These are phyloP conservation scores for Xestia c-nigrum DNA, from an alignment of 2,888 invertebrate species.

Conservation along the genomic window DNA sequence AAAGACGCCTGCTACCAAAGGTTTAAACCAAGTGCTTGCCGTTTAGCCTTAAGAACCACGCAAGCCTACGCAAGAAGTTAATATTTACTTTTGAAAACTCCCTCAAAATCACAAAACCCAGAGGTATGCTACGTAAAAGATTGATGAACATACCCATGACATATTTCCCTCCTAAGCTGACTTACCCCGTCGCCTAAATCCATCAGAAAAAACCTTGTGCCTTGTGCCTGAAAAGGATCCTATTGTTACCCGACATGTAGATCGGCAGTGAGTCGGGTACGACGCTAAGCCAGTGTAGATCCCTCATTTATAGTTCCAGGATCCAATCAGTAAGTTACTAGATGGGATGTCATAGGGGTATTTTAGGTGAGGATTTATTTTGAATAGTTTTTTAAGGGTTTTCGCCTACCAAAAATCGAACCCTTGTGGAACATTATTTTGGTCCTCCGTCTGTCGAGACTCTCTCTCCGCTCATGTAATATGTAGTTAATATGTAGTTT, in stretches of 20 bases:
- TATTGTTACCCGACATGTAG: slow-evolving; percentile 43
- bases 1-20: too few relatives aligned
- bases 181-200: neutral
- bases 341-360: neutral
- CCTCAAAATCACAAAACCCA: neutral
- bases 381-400: neutral
- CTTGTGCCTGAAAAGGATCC: slow-evolving; percentile 35
- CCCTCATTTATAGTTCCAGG: slow-evolving; percentile 47
- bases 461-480: too few relatives aligned
- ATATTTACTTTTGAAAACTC: neutral
- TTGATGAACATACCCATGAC: neutral
- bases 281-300: slow-evolving; percentile 40
- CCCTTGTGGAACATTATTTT: too few relatives aligned
- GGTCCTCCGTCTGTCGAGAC: too few relatives aligned
- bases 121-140: neutral
- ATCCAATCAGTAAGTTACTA: slow-evolving; percentile 39
- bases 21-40: too few relatives aligned
- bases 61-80: neutral
- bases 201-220: slow-evolving; percentile 26
- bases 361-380: slow-evolving; percentile 15
- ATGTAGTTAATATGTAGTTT: too few relatives aligned
- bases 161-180: neutral
- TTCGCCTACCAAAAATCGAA: too few relatives aligned
- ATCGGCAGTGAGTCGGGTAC: slow-evolving; percentile 50
- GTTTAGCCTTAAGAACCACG: too few relatives aligned